phyloP scores from a whole-genome alignment of 35 echinoderm and acorn worm genomes.

The Heliocidaris erythrogramma region DNA sequence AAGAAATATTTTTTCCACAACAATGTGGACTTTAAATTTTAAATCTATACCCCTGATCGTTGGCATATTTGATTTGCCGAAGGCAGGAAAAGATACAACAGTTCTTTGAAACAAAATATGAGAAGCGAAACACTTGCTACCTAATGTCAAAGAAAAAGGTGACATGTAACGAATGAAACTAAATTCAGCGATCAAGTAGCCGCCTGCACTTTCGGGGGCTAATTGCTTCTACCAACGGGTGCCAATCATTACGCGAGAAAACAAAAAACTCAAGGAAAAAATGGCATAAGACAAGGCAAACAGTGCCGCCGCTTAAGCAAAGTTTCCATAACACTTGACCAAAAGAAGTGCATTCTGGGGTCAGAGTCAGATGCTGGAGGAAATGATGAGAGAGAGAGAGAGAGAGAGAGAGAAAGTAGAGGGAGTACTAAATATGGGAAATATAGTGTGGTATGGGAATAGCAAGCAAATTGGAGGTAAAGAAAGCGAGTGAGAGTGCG shows the following conservation, averaged over 20 bases:
- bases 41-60: neutral
- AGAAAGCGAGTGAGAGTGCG: neutral
- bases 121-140: neutral
- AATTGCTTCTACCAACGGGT: neutral
- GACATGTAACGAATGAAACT: slow-evolving; percentile 2
- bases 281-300: neutral
- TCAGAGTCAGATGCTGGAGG: neutral
- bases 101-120: neutral
- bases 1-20: neutral
- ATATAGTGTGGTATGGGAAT: neutral
- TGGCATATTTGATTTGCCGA: neutral
- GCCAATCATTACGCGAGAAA: neutral
- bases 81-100: neutral
- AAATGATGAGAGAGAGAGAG: neutral
- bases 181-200: neutral
- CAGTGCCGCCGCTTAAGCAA: neutral
- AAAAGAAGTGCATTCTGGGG: neutral
- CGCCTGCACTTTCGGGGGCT: slow-evolving; percentile 5
- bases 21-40: neutral
- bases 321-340: slow-evolving; percentile 16
- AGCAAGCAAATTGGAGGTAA: neutral
- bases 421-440: neutral
- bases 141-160: neutral
- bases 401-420: neutral
- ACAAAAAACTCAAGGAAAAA: neutral